Evolutionary conservation across 2,888 invertebrate species (phyloP).

Genomic region (Malacosoma neustria): DNA sequence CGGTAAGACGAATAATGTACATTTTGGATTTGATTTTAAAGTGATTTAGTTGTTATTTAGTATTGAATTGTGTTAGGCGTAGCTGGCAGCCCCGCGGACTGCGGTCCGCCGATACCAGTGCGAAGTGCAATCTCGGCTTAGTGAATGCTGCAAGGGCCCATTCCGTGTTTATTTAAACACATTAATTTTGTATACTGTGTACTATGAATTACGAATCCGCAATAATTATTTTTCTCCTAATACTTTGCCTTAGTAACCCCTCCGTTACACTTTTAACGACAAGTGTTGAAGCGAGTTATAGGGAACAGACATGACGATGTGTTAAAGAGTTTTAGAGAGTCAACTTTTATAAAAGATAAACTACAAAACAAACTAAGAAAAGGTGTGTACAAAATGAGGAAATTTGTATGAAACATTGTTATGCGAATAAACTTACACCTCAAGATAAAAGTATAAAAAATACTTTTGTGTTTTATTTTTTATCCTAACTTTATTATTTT

Average conservation of each 20-base stretch:
- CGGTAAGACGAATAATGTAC: slow-evolving; percentile 68
- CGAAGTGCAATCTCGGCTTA: slow-evolving; percentile 62
- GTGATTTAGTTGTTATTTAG: slow-evolving; percentile 75
- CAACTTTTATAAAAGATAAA: slow-evolving; percentile 73
- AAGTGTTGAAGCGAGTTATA: slow-evolving; percentile 69
- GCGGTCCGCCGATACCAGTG: slow-evolving; percentile 63
- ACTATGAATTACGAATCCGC: slow-evolving; percentile 48
- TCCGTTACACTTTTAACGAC: slow-evolving; percentile 57
- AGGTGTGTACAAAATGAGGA: slow-evolving; percentile 74
- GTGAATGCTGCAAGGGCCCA: slow-evolving; percentile 57
- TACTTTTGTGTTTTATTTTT: slow-evolving; percentile 54
- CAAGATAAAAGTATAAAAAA: slow-evolving; percentile 68
- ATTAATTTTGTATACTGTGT: slow-evolving; percentile 56
- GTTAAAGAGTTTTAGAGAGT: slow-evolving; percentile 69
- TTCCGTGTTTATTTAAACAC: slow-evolving; percentile 59
- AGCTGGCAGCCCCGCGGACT: slow-evolving; percentile 59
- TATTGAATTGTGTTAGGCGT: slow-evolving; percentile 68
- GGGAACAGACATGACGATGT: slow-evolving; percentile 73
- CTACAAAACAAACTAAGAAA: slow-evolving; percentile 66
- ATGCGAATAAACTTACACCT: slow-evolving; percentile 76
- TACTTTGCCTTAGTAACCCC: slow-evolving; percentile 63
- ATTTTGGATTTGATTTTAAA: slow-evolving; percentile 74
- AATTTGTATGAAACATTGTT: slow-evolving; percentile 75
- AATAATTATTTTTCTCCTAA: slow-evolving; percentile 55
- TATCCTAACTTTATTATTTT: no score